Evolutionary conservation across 1,140 invertebrate genomes (phyloP), one percentile per base, ranked within the genome.

Genomic region (Brachionus rubens): DNA sequence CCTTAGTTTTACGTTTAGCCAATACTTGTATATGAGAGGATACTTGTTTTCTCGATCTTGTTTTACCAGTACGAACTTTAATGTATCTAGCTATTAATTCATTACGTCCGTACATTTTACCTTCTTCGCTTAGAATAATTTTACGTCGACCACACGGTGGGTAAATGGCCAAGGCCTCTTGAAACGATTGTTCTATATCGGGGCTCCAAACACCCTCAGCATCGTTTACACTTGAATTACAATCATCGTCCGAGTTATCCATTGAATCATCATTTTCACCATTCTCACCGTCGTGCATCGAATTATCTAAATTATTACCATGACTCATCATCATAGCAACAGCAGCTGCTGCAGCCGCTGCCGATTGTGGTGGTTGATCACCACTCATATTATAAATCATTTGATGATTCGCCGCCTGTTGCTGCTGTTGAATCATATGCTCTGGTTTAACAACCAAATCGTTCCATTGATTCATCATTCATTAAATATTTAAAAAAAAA

Each of bases 91-190:
- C 96, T 86, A 99, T 99, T 81, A 99, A 87, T 88, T 99, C 96
- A 88, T 99, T 99, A 79, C 96, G 90, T 88, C 96, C 96, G 88
- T 99, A 99, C 97, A 99, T 99, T 90, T 99, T 99, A 83, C 97
- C 97, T 87, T 99, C 96, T 86, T 99, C 97, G 77, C 94, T 98
- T 78, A 99, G 89, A 79, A 99, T 99, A 83, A 99, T 99, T 89
- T 99, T 99, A 82, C 97, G 88, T 80, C 97, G 86, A 75, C 97
- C 97, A 86, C 97, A 99, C 78, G 97, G 96, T 68, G 97, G 97
- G 88, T 99, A 98, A 83, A 99, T 98, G 80, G 95, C 95, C 80
- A 99, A 88, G 50, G 97, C 97, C 88, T 99, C 96, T 16, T 99
- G 96, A 87, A 99, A 99, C 86, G 94, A 96, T 87, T 99, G 96